phyloP scores from a whole-genome alignment of 1,140 invertebrate genomes.

The Conus ventricosus region DNA sequence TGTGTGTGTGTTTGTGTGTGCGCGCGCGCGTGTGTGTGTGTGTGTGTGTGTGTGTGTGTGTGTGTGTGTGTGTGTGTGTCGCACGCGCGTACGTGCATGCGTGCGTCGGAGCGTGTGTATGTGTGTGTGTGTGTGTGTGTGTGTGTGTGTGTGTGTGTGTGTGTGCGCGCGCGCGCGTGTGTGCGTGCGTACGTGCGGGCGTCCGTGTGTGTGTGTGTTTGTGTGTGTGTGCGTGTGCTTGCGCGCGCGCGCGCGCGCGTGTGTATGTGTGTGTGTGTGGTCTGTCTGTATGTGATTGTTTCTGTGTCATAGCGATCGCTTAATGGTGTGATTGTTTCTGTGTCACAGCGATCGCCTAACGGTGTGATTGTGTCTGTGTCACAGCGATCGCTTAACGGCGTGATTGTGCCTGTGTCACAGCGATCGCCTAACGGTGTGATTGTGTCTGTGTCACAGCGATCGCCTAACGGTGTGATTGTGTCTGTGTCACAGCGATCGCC shows the following conservation, averaged over 20 bases:
- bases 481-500: conserved; percentile 59
- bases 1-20: background rate
- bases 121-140: too few species aligned
- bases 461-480: conserved; percentile 53
- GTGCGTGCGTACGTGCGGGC: too few species aligned
- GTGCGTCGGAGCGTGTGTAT: too few species aligned
- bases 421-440: conserved; percentile 63
- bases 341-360: conserved; percentile 68
- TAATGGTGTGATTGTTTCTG: conserved; percentile 48
- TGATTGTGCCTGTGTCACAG: conserved; percentile 43
- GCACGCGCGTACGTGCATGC: too few species aligned
- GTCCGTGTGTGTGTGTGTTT: background rate
- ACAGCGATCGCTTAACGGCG: conserved; percentile 69
- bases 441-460: conserved; percentile 56
- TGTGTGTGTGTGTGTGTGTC: background rate
- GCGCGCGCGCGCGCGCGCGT: too few species aligned
- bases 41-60: background rate
- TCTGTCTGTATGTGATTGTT: too few species aligned
- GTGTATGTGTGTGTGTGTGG: too few species aligned
- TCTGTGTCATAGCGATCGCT: conserved; percentile 59
- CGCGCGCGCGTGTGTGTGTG: background rate
- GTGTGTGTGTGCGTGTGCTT: background rate
- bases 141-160: too few species aligned
- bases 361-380: too few species aligned
- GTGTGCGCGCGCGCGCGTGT: background rate